Conservation (phyloP, 2,797 vertebrate species). For the Distichodus sexfasciatus region DNA sequence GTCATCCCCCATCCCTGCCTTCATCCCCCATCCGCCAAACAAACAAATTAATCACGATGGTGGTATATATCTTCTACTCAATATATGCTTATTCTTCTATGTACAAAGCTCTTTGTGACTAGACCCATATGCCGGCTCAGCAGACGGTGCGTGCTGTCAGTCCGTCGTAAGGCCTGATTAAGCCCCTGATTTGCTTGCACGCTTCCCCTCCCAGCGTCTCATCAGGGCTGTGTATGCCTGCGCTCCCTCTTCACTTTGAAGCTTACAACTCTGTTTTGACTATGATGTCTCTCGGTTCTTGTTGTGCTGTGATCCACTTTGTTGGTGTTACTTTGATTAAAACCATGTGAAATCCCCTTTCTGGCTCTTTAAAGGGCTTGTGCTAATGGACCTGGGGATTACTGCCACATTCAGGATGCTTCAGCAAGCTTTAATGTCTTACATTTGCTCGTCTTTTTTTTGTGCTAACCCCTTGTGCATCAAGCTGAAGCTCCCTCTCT, state of each 20-base stretch:
- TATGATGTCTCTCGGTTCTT: slow-evolving; percentile 36
- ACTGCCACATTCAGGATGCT: slow-evolving; percentile 31
- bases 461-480: not conserved
- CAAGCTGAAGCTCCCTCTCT: not conserved
- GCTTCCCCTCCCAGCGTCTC: slow-evolving; percentile 26
- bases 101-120: slow-evolving; percentile 13
- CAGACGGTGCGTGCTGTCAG: slow-evolving; percentile 25
- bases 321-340: slow-evolving; percentile 52
- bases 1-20: not conserved
- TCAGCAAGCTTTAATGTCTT: slow-evolving; percentile 14
- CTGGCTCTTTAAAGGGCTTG: slow-evolving; percentile 29
- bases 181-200: slow-evolving; percentile 33
- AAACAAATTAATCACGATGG: not conserved
- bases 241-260: slow-evolving; percentile 45
- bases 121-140: slow-evolving; percentile 7
- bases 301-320: slow-evolving; percentile 46
- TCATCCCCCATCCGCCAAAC: not conserved
- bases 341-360: slow-evolving; percentile 42
- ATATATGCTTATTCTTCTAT: slow-evolving; percentile 3
- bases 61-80: not conserved
- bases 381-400: slow-evolving; percentile 37
- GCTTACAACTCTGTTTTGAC: slow-evolving; percentile 45
- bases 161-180: slow-evolving; percentile 23
- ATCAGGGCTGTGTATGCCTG: slow-evolving; percentile 35
- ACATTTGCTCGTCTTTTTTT: not conserved